These are phyloP conservation scores for Amphibalanus amphitrite DNA, from an alignment of 1,140 invertebrate species.

Conservation along the genomic window DNA sequence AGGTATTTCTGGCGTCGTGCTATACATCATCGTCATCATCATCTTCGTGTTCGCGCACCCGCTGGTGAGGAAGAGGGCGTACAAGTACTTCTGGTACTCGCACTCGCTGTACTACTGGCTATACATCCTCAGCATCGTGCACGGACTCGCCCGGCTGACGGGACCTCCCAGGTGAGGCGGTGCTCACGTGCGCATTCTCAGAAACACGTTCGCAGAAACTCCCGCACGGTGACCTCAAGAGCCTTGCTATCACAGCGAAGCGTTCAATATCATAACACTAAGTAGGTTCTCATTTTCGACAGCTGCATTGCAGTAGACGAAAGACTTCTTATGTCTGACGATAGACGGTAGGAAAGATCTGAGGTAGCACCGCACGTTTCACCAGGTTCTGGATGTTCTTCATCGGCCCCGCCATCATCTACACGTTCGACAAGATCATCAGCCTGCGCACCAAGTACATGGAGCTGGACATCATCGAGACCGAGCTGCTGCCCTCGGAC, in stretches of 20 bases:
- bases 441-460: slow-evolving; percentile 81
- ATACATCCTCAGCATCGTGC: slow-evolving; percentile 77
- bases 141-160: slow-evolving; percentile 84
- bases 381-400: slow-evolving; percentile 89
- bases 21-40: slow-evolving; percentile 84
- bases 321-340: too few species aligned
- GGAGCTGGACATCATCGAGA: slow-evolving; percentile 85
- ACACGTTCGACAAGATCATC: slow-evolving; percentile 75
- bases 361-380: too few species aligned
- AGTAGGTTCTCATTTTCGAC: too few species aligned
- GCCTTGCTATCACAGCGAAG: too few species aligned
- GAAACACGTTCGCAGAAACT: too few species aligned
- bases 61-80: slow-evolving; percentile 77
- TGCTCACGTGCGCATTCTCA: too few species aligned
- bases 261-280: too few species aligned
- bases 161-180: slow-evolving; percentile 47
- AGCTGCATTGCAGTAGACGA: too few species aligned
- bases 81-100: slow-evolving; percentile 94
- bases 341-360: too few species aligned
- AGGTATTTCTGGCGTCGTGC: slow-evolving; percentile 83
- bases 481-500: slow-evolving; percentile 87
- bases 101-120: slow-evolving; percentile 82
- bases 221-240: too few species aligned
- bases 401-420: slow-evolving; percentile 57
- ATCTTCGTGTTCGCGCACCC: slow-evolving; percentile 97